Percentiles rank a stretch among this genome's conserved stretches.
Conservation (phyloP, 2,888 invertebrate species). For the Gastracanthus pulcherrimus region DNA sequence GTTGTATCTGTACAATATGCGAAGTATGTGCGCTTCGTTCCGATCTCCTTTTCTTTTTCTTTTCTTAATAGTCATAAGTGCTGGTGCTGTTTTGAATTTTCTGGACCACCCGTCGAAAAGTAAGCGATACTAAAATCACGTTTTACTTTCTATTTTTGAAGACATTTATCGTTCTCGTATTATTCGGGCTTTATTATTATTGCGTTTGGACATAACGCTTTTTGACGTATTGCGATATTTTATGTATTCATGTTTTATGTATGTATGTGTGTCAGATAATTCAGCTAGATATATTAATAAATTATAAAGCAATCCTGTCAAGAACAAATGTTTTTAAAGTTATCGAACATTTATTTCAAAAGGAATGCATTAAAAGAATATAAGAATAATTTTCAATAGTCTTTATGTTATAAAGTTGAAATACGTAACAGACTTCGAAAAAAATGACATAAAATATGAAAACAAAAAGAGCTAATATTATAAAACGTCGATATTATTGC, state of each 20-base stretch:
- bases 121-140: background rate
- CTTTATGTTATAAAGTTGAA: no score
- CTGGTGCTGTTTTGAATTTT: no score
- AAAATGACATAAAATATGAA: no score
- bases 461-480: no score
- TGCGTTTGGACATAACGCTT: background rate
- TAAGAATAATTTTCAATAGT: no score
- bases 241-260: no score
- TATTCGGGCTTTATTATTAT: background rate
- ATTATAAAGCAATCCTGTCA: background rate
- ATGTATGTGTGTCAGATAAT: background rate
- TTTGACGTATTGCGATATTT: background rate
- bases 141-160: background rate
- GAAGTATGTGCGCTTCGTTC: background rate
- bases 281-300: background rate
- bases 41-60: background rate
- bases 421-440: no score
- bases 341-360: no score
- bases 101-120: background rate
- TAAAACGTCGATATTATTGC: no score
- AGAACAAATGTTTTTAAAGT: no score
- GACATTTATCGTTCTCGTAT: background rate
- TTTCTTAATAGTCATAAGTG: background rate
- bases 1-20: background rate
- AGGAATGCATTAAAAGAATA: no score